Evolutionary conservation across 2,113 vertebrate species (phyloP).

Genomic region (Aptenodytes patagonicus): DNA sequence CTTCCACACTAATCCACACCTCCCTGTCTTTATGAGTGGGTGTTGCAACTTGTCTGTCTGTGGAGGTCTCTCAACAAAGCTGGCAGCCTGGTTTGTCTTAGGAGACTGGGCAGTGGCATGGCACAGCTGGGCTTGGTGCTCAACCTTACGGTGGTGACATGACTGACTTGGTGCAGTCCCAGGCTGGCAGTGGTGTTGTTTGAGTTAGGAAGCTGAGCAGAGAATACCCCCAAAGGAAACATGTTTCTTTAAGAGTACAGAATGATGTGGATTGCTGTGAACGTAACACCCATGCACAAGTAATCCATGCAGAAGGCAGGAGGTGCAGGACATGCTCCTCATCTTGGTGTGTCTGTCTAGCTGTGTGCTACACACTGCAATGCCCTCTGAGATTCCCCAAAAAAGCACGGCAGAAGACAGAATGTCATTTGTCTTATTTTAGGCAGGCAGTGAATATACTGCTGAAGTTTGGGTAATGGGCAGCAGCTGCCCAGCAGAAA

Average conservation of each 20-base stretch:
- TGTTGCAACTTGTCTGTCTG: slow-evolving; percentile 10
- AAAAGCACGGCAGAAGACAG: background rate
- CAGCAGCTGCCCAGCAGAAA: background rate
- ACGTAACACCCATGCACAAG: background rate
- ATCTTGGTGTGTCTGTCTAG: background rate
- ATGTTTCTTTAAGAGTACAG: background rate
- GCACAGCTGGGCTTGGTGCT: background rate
- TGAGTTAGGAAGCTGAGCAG: background rate
- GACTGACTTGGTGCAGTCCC: background rate
- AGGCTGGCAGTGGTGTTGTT: background rate
- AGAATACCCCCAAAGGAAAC: background rate
- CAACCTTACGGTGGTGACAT: background rate
- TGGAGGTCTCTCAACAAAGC: background rate
- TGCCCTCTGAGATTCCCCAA: background rate
- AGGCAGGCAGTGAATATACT: background rate
- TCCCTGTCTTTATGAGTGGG: slow-evolving; percentile 20
- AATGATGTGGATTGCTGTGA: background rate
- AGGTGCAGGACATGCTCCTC: background rate
- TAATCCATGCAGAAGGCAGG: background rate
- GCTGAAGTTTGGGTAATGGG: background rate
- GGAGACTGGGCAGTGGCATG: background rate
- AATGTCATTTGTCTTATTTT: background rate
- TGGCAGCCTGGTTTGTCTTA: background rate
- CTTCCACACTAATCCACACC: slow-evolving; percentile 31
- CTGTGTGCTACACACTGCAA: background rate